A percentile compares a stretch with the other conserved stretches of the same genome.
These are phyloP conservation scores for Ptychadena robeensis DNA, from an alignment of 2,797 vertebrate species.

Conservation along the genomic window DNA sequence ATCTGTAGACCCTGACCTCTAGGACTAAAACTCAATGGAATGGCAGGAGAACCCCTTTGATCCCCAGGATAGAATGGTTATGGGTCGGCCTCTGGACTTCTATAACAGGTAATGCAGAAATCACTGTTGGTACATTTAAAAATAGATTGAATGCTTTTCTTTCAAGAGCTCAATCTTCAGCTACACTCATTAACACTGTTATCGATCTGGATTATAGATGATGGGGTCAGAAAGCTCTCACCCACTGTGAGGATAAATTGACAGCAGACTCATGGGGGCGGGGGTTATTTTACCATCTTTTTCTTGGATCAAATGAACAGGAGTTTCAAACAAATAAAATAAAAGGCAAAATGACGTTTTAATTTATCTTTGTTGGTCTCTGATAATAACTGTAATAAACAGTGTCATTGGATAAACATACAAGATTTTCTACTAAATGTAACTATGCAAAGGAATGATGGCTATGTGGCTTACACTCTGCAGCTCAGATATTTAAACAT, in stretches of 20 bases:
- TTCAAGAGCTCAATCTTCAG: neutral
- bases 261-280: too few relatives aligned
- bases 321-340: too few relatives aligned
- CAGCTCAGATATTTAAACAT: too few relatives aligned
- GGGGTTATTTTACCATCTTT: neutral
- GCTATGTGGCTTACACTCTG: neutral
- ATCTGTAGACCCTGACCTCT: neutral
- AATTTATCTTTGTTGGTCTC: too few relatives aligned
- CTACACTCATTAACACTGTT: neutral
- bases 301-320: neutral
- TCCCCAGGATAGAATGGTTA: neutral
- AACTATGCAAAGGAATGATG: neutral
- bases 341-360: too few relatives aligned
- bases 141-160: neutral
- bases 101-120: neutral
- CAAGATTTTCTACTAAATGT: too few relatives aligned
- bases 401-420: too few relatives aligned
- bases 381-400: too few relatives aligned
- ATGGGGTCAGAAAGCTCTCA: neutral
- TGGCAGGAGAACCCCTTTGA: neutral
- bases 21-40: neutral
- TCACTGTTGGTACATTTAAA: neutral
- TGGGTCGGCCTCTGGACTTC: neutral
- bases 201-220: neutral
- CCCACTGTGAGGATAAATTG: neutral